Percentiles rank a stretch among this genome's conserved stretches.
These are phyloP conservation scores for Pollenia angustigena DNA, from an alignment of 2,888 invertebrate genomes.

Conservation along the genomic window DNA sequence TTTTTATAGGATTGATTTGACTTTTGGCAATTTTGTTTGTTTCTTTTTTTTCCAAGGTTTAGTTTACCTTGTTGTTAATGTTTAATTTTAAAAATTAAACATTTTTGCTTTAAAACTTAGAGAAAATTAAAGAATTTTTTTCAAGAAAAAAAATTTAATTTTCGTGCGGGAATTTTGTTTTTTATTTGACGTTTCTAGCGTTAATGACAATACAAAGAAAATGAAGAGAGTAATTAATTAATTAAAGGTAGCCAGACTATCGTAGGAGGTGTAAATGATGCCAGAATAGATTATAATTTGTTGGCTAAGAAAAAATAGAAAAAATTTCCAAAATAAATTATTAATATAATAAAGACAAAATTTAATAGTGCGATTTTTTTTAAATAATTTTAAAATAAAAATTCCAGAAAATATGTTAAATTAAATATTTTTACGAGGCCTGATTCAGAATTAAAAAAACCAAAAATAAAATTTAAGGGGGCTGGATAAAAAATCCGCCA, in stretches of 20 bases:
- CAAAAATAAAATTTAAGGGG: no score
- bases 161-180: conserved; percentile 31
- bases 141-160: conserved; percentile 35
- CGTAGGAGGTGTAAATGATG: neutral
- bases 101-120: conserved; percentile 46
- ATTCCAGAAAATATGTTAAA: no score
- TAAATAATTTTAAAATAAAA: no score
- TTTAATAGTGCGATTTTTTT: no score
- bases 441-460: no score
- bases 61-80: conserved; percentile 9
- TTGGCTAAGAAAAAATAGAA: no score
- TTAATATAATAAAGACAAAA: no score
- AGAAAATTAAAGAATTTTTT: conserved; percentile 38
- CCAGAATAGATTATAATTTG: conserved; percentile 10
- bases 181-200: conserved; percentile 55
- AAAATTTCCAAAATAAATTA: no score
- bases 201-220: conserved; percentile 30
- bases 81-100: conserved; percentile 48
- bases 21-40: conserved; percentile 31
- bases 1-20: conserved; percentile 5
- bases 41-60: conserved; percentile 19
- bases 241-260: conserved; percentile 45
- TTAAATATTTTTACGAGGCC: no score
- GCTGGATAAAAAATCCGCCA: no score
- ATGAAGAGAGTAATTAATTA: conserved; percentile 32